phyloP scores from a whole-genome alignment of 1,140 invertebrate species.

The Cyrtorhinus lividipennis region DNA sequence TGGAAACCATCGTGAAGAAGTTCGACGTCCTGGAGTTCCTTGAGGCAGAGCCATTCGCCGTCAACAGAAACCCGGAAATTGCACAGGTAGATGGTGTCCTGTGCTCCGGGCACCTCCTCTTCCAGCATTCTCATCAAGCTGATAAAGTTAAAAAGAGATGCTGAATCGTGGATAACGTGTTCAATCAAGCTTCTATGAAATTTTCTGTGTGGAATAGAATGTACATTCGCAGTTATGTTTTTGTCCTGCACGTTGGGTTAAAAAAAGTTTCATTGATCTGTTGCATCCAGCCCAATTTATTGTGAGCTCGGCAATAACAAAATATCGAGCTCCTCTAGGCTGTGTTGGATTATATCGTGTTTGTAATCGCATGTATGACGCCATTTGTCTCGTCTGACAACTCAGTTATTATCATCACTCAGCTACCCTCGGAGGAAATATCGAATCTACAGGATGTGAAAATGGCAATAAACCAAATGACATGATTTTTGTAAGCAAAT shows the following conservation, averaged over 20 bases:
- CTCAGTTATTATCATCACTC: too few species aligned
- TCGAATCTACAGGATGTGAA: too few species aligned
- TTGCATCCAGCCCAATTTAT: too few species aligned
- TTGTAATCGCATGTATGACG: too few species aligned
- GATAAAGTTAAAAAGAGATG: neutral
- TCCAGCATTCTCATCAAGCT: constrained; percentile 24
- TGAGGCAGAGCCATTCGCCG: constrained; percentile 92
- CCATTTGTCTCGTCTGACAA: too few species aligned
- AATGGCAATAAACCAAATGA: too few species aligned
- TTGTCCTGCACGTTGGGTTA: neutral
- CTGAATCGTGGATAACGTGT: neutral
- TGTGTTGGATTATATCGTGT: too few species aligned
- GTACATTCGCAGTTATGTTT: neutral
- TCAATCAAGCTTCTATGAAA: neutral
- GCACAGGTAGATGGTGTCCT: constrained; percentile 93
- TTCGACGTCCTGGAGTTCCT: constrained; percentile 83
- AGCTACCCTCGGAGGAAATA: too few species aligned
- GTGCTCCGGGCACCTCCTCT: constrained; percentile 56
- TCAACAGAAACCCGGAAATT: constrained; percentile 94
- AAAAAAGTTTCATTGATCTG: too few species aligned
- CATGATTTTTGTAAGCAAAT: too few species aligned
- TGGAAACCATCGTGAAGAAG: constrained; percentile 39
- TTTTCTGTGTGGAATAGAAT: neutral
- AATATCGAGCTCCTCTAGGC: too few species aligned
- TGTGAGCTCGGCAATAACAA: too few species aligned